phyloP scores from a whole-genome alignment of 2,113 vertebrate genomes.

The Artemisiospiza belli region DNA sequence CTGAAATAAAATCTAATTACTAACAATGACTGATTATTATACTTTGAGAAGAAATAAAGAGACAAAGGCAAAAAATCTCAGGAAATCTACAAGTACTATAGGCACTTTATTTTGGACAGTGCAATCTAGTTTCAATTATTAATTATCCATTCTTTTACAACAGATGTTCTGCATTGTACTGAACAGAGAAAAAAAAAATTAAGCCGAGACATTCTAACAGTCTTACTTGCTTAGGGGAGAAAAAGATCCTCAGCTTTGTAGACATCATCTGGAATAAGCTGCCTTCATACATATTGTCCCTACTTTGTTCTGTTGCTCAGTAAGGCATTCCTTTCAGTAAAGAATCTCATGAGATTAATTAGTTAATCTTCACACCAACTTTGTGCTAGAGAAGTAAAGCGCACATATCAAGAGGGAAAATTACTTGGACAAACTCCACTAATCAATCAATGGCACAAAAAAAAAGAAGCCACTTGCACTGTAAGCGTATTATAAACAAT shows the following conservation, averaged over 20 bases:
- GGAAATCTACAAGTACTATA: background rate
- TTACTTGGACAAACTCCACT: constrained; percentile 29
- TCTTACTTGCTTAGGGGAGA: background rate
- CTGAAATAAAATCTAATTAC: background rate
- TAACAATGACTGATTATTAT: background rate
- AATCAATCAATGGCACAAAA: constrained; percentile 31
- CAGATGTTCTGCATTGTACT: constrained; percentile 13
- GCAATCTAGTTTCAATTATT: constrained; percentile 17
- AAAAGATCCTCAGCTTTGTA: constrained; percentile 7
- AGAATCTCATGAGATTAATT: constrained; percentile 57
- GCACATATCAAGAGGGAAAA: constrained; percentile 17
- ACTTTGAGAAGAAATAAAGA: constrained; percentile 7
- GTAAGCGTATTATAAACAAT: background rate
- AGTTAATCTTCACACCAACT: constrained; percentile 47
- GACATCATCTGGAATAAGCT: background rate
- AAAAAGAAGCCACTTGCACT: constrained; percentile 43
- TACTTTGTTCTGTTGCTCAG: constrained; percentile 43
- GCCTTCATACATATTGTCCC: background rate
- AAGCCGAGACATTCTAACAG: background rate
- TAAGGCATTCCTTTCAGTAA: constrained; percentile 17
- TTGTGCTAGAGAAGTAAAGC: background rate
- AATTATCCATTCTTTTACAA: constrained; percentile 16
- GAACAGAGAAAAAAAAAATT: background rate
- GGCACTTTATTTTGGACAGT: background rate
- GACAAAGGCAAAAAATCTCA: background rate